Evolutionary conservation across 1,140 invertebrate species (phyloP).

Genomic region (Lanistes nyassanus): DNA sequence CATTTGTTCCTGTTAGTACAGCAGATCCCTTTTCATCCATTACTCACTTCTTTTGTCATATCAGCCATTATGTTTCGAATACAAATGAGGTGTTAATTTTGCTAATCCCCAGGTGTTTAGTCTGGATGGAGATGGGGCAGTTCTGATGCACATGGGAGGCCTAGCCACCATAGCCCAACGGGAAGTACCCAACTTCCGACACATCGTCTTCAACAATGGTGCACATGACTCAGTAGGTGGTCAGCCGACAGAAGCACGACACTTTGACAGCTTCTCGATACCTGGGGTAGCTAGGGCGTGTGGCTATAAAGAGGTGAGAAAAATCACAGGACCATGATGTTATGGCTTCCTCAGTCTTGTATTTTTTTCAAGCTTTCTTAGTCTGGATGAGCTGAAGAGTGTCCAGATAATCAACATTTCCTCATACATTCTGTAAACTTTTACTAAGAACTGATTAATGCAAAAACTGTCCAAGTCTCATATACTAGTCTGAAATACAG

Average conservation of each 20-base stretch:
- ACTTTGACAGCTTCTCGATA: slow-evolving; percentile 61
- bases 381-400: no score
- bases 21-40: not conserved
- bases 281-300: slow-evolving; percentile 57
- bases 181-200: slow-evolving; percentile 63
- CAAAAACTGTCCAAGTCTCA: no score
- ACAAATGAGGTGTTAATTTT: slow-evolving; percentile 2
- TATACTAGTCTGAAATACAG: no score
- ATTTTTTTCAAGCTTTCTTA: no score
- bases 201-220: slow-evolving; percentile 69
- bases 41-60: not conserved
- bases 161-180: slow-evolving; percentile 66
- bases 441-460: no score
- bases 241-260: slow-evolving; percentile 64
- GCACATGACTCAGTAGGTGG: slow-evolving; percentile 70
- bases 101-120: slow-evolving; percentile 59
- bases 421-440: no score
- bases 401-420: no score
- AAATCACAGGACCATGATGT: not conserved
- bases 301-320: slow-evolving; percentile 65
- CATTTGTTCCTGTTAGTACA: no score
- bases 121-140: slow-evolving; percentile 68
- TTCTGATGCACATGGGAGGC: slow-evolving; percentile 69
- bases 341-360: no score
- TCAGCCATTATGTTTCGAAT: not conserved